phyloP scores from a whole-genome alignment of 2,888 invertebrate species.

The Galeruca laticollis region DNA sequence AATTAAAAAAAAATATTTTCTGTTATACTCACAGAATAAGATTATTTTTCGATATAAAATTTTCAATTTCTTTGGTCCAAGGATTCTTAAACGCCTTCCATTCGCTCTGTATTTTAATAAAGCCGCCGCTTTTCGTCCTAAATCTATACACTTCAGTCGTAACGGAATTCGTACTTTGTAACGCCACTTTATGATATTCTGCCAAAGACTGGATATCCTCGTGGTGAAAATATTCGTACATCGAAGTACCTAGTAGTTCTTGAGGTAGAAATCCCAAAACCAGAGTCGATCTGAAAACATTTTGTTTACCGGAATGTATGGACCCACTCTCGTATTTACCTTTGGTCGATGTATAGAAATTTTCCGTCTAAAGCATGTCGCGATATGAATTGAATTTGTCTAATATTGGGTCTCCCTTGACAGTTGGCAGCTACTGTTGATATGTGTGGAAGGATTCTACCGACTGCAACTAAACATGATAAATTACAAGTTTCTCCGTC shows the following conservation, averaged over 20 bases:
- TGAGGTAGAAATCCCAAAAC: constrained; percentile 93
- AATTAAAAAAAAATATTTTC: background rate
- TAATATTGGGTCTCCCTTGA: constrained; percentile 67
- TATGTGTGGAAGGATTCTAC: constrained; percentile 77
- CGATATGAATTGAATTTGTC: constrained; percentile 82
- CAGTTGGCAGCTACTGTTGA: constrained; percentile 65
- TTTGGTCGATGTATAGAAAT: constrained; percentile 92
- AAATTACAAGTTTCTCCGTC: constrained; percentile 76
- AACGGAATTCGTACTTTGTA: constrained; percentile 74
- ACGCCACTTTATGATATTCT: constrained; percentile 84
- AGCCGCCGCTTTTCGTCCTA: constrained; percentile 82
- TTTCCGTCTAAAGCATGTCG: constrained; percentile 92
- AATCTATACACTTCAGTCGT: constrained; percentile 83
- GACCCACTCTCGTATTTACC: constrained; percentile 68
- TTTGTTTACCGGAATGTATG: background rate
- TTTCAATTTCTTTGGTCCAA: constrained; percentile 96
- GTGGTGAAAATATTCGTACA: constrained; percentile 92
- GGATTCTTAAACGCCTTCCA: constrained; percentile 94
- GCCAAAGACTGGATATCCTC: constrained; percentile 85
- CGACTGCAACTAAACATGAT: constrained; percentile 91
- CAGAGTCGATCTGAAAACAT: constrained; percentile 80
- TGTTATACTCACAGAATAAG: constrained; percentile 75
- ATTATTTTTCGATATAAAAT: constrained; percentile 88
- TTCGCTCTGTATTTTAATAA: constrained; percentile 81
- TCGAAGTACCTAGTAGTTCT: constrained; percentile 90